Base-by-base conservation (phyloP, 2,888 invertebrate genomes). In the Thysanoteuthis rhombus region DNA sequence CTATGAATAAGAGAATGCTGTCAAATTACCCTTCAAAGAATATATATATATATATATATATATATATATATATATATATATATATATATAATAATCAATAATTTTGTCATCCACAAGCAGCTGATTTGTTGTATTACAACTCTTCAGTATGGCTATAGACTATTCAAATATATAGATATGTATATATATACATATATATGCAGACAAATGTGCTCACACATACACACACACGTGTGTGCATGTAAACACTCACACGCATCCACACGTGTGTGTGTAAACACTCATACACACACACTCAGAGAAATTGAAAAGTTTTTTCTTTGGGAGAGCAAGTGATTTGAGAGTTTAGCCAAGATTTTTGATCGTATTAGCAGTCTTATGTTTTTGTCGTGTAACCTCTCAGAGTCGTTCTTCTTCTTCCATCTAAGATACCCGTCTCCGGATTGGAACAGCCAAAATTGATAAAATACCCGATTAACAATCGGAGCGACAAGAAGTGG, bases 321-420 rank as follows among this genome's bases (percentile, higher is more conserved):
- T 75, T 0, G 22, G 19, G 4, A 25, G 4, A n/a, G 75, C n/a
- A n/a, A 12, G 1, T 75, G 4, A 58, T 58, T 25, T 58, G 25
- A 28, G n/a, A n/a, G 19, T 75, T 75, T 75, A n/a, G n/a, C n/a
- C 0, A 16, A n/a, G n/a, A 3, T 75, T 75, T 75, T 75, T 75
- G 12, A 36, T 16, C 12, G 16, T 75, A 75, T 75, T 75, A n/a
- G 75, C 75, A 75, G 52, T 52, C 4, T 52, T 75, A 16, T 75
- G n/a, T n/a, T 75, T 58, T n/a, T 75, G n/a, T 75, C n/a, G n/a
- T 36, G n/a, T 75, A 16, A n/a, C 75, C 1, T 75, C 75, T 75
- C n/a, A 75, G 75, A 75, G 75, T 75, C 75, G 75, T 75, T 75
- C n/a, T 75, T 75, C 75, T 75, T 75, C 75, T 75, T 75, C 75